Conservation (phyloP, 1,140 invertebrate species). For the Eumeta japonica region DNA sequence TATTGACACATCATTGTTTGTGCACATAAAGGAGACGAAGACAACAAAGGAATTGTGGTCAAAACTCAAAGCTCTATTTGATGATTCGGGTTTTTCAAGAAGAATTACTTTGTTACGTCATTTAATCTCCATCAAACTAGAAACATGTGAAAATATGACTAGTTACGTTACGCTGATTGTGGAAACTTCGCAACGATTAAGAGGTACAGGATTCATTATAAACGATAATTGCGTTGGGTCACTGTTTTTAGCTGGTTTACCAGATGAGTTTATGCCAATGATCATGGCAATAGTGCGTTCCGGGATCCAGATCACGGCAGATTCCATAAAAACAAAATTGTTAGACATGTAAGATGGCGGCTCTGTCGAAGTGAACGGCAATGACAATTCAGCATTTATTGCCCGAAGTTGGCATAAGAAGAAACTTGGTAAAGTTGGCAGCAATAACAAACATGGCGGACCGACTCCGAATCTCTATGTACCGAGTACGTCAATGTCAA, state of each 20-base stretch:
- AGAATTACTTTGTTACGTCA: slow-evolving; percentile 18
- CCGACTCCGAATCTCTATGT: slow-evolving; percentile 6
- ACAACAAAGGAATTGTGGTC: slow-evolving; percentile 22
- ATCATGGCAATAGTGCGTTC: slow-evolving; percentile 33
- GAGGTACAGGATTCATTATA: slow-evolving; percentile 15
- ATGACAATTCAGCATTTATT: slow-evolving; percentile 9
- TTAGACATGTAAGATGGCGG: slow-evolving; percentile 16
- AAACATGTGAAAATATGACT: slow-evolving; percentile 17
- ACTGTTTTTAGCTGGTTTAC: slow-evolving; percentile 30
- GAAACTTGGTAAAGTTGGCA: slow-evolving; percentile 5
- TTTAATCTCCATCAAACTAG: slow-evolving; percentile 15
- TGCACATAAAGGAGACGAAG: slow-evolving; percentile 16
- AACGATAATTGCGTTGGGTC: slow-evolving; percentile 27
- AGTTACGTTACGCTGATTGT: slow-evolving; percentile 21
- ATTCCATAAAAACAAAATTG: slow-evolving; percentile 32
- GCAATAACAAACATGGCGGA: slow-evolving; percentile 5
- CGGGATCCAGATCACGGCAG: slow-evolving; percentile 21
- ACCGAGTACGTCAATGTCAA: slow-evolving; percentile 5
- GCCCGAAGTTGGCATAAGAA: slow-evolving; percentile 8
- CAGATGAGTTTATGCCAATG: slow-evolving; percentile 33
- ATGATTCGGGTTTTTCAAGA: slow-evolving; percentile 21
- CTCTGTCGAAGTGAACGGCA: slow-evolving; percentile 6
- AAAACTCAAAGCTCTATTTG: slow-evolving; percentile 14
- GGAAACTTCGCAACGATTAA: slow-evolving; percentile 17
- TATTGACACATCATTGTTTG: slow-evolving; percentile 14